A percentile compares a stretch with the other conserved stretches of the same genome.
These are phyloP conservation scores for Ophonus ardosiacus DNA, from an alignment of 2,888 invertebrate genomes.

Conservation along the genomic window DNA sequence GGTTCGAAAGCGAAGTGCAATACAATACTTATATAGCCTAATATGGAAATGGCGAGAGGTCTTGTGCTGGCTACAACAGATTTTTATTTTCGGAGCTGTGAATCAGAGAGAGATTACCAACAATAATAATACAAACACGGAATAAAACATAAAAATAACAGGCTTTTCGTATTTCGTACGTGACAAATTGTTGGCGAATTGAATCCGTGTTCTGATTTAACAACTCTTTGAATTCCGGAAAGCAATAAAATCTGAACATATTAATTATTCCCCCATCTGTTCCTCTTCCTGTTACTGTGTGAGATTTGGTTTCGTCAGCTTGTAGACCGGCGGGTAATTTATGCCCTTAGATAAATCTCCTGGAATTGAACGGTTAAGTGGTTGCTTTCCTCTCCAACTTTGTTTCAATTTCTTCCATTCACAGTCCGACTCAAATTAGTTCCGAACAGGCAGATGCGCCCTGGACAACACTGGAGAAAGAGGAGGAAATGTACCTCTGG, in stretches of 20 bases:
- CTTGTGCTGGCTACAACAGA: too few relatives aligned
- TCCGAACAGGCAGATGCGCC: constrained; percentile 23
- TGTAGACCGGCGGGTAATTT: constrained; percentile 20
- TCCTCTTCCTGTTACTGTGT: not conserved
- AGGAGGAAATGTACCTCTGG: not conserved
- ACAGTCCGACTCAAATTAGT: constrained; percentile 43
- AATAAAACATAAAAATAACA: too few relatives aligned
- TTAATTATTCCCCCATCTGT: not conserved
- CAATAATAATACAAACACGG: too few relatives aligned
- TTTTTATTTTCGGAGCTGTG: too few relatives aligned
- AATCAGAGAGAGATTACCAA: too few relatives aligned
- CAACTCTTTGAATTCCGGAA: not conserved
- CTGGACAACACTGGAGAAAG: not conserved
- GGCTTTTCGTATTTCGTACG: too few relatives aligned
- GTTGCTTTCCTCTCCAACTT: constrained; percentile 26
- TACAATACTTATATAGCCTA: too few relatives aligned
- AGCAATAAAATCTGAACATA: not conserved
- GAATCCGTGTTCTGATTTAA: not conserved
- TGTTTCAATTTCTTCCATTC: constrained; percentile 49
- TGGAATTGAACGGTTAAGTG: constrained; percentile 48
- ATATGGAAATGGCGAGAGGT: too few relatives aligned
- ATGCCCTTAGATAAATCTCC: constrained; percentile 43
- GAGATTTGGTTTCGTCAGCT: constrained; percentile 4
- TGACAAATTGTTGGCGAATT: not conserved
- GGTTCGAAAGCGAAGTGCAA: too few relatives aligned